Evolutionary conservation across 2,888 invertebrate species (phyloP).

Genomic region (Lasioglossum lativentre): DNA sequence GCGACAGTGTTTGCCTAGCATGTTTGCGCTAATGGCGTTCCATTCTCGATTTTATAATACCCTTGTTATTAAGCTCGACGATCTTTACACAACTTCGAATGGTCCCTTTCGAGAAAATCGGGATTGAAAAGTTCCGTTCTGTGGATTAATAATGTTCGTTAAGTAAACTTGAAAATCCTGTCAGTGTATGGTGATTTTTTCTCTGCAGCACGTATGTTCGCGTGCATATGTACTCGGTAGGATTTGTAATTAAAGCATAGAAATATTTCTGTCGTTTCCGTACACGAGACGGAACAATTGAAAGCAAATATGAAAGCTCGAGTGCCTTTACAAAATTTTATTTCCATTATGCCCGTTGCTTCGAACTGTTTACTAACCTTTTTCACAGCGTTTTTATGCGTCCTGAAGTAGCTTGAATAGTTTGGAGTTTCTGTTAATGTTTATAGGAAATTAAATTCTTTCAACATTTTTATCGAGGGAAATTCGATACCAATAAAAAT

Average conservation of each 20-base stretch:
- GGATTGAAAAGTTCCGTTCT: not conserved
- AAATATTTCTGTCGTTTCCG: not conserved
- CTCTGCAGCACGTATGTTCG: not conserved
- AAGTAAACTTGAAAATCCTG: not conserved
- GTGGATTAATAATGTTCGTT: not conserved
- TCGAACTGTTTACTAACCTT: not conserved
- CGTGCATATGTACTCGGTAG: not conserved
- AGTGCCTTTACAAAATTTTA: not conserved
- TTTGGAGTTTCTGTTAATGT: no score
- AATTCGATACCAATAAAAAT: not conserved
- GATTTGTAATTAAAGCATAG: not conserved
- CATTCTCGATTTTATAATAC: not conserved
- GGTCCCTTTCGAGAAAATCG: not conserved
- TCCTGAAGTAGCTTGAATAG: not conserved
- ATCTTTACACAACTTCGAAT: not conserved
- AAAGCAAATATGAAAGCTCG: not conserved
- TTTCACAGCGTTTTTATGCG: not conserved
- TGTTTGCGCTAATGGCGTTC: not conserved
- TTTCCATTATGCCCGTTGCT: not conserved
- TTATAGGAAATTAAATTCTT: not conserved
- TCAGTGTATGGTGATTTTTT: not conserved
- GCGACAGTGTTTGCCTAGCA: not conserved
- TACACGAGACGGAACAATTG: not conserved
- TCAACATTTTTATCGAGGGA: not conserved
- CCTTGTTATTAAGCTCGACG: not conserved